These are phyloP conservation scores for Danio jaintianensis DNA, from an alignment of 2,797 vertebrate genomes.

Conservation along the genomic window DNA sequence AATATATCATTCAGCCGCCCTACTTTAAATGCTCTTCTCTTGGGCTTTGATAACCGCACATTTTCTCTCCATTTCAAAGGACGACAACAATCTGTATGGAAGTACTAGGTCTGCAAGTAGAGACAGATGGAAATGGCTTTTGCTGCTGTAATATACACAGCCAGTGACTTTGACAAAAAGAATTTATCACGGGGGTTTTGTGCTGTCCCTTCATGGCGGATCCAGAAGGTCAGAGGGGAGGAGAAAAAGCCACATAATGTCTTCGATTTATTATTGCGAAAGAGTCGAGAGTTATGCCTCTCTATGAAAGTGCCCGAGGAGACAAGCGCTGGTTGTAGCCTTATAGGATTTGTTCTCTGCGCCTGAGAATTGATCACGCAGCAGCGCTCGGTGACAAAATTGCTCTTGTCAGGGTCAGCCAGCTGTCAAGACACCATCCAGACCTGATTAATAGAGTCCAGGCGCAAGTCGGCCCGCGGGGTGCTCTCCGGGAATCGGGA, in stretches of 20 bases:
- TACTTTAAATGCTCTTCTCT: no score
- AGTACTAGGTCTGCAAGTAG: not conserved
- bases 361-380: slow-evolving; percentile 68
- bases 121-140: slow-evolving; percentile 4
- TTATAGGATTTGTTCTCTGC: slow-evolving; percentile 58
- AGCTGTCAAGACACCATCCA: slow-evolving; percentile 61
- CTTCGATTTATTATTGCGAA: slow-evolving; percentile 60
- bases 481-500: not conserved
- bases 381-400: slow-evolving; percentile 64
- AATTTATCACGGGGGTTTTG: slow-evolving; percentile 41
- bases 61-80: not conserved
- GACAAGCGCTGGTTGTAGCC: slow-evolving; percentile 64
- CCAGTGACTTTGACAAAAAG: slow-evolving; percentile 20
- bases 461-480: slow-evolving; percentile 19
- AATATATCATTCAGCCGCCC: no score
- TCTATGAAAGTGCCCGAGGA: slow-evolving; percentile 54
- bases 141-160: slow-evolving; percentile 29
- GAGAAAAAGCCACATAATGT: slow-evolving; percentile 45
- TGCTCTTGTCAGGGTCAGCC: slow-evolving; percentile 63
- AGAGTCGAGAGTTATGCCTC: slow-evolving; percentile 53
- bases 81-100: not conserved
- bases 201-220: slow-evolving; percentile 30
- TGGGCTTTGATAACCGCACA: not conserved
- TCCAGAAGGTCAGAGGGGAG: slow-evolving; percentile 12
- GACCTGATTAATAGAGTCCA: slow-evolving; percentile 58